A percentile compares a stretch with the other conserved stretches of the same genome.
Evolutionary conservation across 2,888 invertebrate genomes (phyloP).

Genomic region (Myathropa florea): DNA sequence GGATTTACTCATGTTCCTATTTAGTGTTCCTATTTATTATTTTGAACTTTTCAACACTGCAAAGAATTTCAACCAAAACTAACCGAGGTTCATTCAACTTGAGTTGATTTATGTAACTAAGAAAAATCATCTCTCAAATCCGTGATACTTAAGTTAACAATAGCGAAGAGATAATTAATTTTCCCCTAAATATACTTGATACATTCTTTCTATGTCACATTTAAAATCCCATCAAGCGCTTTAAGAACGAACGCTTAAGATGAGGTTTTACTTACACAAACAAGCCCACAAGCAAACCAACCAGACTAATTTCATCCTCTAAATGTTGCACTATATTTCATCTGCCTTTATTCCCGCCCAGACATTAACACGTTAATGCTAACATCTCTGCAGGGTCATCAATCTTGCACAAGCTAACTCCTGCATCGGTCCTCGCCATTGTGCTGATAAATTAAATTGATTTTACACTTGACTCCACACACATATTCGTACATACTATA

Average conservation of each 20-base stretch:
- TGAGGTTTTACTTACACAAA: not conserved
- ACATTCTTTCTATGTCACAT: not conserved
- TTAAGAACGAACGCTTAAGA: not conserved
- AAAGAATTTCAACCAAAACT: no score
- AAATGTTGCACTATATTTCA: not conserved
- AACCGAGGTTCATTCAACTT: no score
- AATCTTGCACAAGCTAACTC: not conserved
- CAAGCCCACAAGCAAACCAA: not conserved
- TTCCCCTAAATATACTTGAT: not conserved
- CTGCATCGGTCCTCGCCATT: not conserved
- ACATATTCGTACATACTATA: not conserved
- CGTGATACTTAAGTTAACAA: not conserved
- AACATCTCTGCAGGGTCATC: not conserved
- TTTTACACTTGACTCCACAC: conserved; percentile 24
- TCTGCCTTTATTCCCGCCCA: not conserved
- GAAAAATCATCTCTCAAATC: no score
- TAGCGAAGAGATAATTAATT: not conserved
- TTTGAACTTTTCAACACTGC: no score
- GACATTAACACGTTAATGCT: not conserved
- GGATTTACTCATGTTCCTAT: no score
- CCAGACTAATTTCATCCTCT: not conserved
- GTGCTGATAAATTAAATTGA: conserved; percentile 36
- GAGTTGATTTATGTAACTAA: no score
- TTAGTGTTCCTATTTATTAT: no score
- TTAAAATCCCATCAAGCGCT: not conserved